Evolutionary conservation across 1,140 invertebrate species (phyloP).

Genomic region (Drosophila pallidifrons): DNA sequence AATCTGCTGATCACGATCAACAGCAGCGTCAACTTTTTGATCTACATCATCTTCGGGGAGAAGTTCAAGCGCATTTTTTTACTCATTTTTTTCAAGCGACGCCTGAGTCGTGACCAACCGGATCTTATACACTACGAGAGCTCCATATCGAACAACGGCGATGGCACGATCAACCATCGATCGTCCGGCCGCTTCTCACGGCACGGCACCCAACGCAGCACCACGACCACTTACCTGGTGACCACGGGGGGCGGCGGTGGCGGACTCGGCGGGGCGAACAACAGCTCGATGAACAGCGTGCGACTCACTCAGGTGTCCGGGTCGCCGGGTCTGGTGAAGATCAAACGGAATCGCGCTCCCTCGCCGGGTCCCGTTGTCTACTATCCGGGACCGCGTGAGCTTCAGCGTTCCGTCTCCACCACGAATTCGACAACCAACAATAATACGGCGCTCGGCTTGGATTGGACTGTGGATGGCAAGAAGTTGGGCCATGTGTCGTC

Average conservation of each 20-base stretch:
- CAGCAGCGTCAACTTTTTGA: slow-evolving; percentile 98
- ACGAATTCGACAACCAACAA: slow-evolving; percentile 74
- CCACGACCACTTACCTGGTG: slow-evolving; percentile 79
- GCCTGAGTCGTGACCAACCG: slow-evolving; percentile 88
- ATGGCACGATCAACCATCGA: slow-evolving; percentile 86
- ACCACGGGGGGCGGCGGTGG: slow-evolving; percentile 83
- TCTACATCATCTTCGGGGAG: slow-evolving; percentile 98
- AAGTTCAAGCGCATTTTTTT: slow-evolving; percentile 97
- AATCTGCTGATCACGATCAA: slow-evolving; percentile 98
- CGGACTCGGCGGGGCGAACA: slow-evolving; percentile 81
- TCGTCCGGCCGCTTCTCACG: slow-evolving; percentile 89
- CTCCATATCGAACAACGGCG: slow-evolving; percentile 91
- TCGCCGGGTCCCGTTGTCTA: slow-evolving; percentile 89
- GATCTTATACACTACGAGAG: slow-evolving; percentile 92
- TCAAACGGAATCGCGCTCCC: slow-evolving; percentile 81
- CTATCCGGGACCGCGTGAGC: slow-evolving; percentile 86
- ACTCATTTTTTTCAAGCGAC: slow-evolving; percentile 91
- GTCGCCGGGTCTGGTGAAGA: slow-evolving; percentile 76
- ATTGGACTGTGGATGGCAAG: slow-evolving; percentile 72
- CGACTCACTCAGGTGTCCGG: slow-evolving; percentile 72
- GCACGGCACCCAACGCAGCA: slow-evolving; percentile 87
- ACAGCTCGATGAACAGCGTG: slow-evolving; percentile 72
- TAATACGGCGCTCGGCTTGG: slow-evolving; percentile 73
- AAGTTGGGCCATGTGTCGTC: slow-evolving; percentile 77
- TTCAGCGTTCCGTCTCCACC: slow-evolving; percentile 72